These are phyloP conservation scores for Pterocles orientalis DNA, from an alignment of 2,113 vertebrate species.

Conservation along the genomic window DNA sequence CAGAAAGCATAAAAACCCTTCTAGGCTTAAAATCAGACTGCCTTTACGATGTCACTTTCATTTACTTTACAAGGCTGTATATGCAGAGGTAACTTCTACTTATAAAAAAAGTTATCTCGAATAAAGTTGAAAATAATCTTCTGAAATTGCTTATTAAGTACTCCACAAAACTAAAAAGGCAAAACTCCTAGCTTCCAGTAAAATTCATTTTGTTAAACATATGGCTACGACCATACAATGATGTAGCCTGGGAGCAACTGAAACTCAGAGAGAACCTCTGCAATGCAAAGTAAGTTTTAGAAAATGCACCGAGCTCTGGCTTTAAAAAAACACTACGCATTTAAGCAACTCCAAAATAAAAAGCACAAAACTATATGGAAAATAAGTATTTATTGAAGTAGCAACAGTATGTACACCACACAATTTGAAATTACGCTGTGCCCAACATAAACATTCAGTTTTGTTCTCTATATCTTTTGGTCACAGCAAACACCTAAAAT, in stretches of 20 bases:
- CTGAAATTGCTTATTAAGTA: background rate
- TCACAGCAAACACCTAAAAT: background rate
- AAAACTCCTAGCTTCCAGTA: background rate
- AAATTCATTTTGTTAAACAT: background rate
- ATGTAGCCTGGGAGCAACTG: background rate
- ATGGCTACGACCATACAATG: background rate
- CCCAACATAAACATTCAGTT: background rate
- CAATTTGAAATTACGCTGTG: background rate
- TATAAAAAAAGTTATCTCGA: background rate
- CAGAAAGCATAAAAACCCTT: background rate
- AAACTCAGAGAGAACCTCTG: background rate
- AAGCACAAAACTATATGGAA: background rate
- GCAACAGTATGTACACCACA: background rate
- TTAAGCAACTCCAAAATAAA: background rate
- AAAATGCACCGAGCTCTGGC: background rate
- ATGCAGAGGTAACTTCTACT: background rate
- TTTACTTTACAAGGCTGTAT: background rate
- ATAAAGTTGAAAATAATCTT: background rate
- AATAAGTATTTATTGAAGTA: background rate
- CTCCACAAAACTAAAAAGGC: background rate
- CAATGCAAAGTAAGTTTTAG: background rate
- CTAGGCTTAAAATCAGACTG: background rate
- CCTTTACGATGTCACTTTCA: background rate
- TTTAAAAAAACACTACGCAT: fast-evolving
- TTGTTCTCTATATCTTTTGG: background rate